Evolutionary conservation across 2,113 vertebrate genomes (phyloP).

Genomic region (Colius striatus): DNA sequence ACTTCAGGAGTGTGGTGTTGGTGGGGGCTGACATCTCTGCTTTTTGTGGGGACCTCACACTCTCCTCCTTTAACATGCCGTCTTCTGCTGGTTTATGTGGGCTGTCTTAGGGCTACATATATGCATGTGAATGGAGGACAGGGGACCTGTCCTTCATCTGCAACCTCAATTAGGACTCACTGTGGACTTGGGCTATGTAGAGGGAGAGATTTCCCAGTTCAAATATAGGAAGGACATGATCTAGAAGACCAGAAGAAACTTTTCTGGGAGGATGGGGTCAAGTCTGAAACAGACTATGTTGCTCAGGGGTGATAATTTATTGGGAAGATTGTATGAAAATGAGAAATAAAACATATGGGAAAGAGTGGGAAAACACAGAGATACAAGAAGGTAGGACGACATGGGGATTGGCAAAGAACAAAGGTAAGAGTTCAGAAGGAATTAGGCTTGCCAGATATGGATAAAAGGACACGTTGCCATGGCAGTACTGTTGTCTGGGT

Average conservation of each 20-base stretch:
- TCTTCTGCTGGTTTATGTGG: neutral
- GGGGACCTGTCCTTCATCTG: neutral
- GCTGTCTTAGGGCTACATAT: neutral
- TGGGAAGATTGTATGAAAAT: neutral
- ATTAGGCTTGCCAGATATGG: fast-evolving
- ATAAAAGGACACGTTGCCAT: neutral
- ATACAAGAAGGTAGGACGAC: neutral
- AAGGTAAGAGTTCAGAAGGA: neutral
- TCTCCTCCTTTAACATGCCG: neutral
- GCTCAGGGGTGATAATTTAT: neutral
- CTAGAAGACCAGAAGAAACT: neutral
- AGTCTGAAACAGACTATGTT: neutral
- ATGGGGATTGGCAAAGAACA: neutral
- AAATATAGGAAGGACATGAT: neutral
- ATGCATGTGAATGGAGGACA: neutral
- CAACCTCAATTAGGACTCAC: neutral
- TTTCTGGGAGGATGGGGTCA: fast-evolving
- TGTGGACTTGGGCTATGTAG: neutral
- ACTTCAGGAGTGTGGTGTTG: neutral
- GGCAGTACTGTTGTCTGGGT: neutral
- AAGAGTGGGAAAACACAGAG: neutral
- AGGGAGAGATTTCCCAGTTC: neutral
- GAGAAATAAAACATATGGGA: neutral
- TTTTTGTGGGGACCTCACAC: neutral
- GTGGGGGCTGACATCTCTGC: neutral